A percentile compares a stretch with the other conserved stretches of the same genome.
These are phyloP conservation scores for Scaptomyza hsui DNA, from an alignment of 1,140 invertebrate genomes.

Conservation along the genomic window DNA sequence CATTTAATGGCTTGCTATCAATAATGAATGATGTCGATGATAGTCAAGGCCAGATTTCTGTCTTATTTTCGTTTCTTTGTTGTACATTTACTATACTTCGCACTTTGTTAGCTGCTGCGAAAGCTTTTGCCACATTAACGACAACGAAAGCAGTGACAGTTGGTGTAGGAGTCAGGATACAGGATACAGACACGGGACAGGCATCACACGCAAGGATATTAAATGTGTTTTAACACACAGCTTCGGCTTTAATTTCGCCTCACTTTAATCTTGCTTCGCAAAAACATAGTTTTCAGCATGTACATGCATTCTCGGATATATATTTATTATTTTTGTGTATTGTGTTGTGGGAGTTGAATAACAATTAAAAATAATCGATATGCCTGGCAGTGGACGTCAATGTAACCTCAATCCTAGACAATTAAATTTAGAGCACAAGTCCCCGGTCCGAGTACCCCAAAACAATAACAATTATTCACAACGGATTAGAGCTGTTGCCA, in stretches of 20 bases:
- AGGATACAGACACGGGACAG: slow-evolving; percentile 36
- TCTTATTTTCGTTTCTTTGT: slow-evolving; percentile 34
- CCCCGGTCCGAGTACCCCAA: slow-evolving; percentile 39
- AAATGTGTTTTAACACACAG: slow-evolving; percentile 14
- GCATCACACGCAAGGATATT: slow-evolving; percentile 33
- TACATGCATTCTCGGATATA: neutral
- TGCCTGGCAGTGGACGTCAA: slow-evolving; percentile 14
- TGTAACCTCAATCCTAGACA: slow-evolving; percentile 40
- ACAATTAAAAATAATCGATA: slow-evolving; percentile 72
- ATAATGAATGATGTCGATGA: slow-evolving; percentile 25
- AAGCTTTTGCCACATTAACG: slow-evolving; percentile 66
- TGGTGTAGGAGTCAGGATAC: slow-evolving; percentile 25
- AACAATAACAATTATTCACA: slow-evolving; percentile 81
- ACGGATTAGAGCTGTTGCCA: slow-evolving; percentile 76
- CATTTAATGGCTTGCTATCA: neutral
- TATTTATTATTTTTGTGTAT: slow-evolving; percentile 16
- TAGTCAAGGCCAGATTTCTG: neutral
- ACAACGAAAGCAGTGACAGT: slow-evolving; percentile 54
- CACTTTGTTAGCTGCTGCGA: slow-evolving; percentile 41
- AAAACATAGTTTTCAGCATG: slow-evolving; percentile 12
- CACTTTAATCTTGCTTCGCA: slow-evolving; percentile 27
- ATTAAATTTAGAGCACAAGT: slow-evolving; percentile 68
- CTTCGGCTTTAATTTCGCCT: slow-evolving; percentile 1
- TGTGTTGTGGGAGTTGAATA: slow-evolving; percentile 42
- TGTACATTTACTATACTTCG: slow-evolving; percentile 46